These are phyloP conservation scores for Hassar affinis DNA, from an alignment of 2,113 vertebrate species.

Conservation along the genomic window DNA sequence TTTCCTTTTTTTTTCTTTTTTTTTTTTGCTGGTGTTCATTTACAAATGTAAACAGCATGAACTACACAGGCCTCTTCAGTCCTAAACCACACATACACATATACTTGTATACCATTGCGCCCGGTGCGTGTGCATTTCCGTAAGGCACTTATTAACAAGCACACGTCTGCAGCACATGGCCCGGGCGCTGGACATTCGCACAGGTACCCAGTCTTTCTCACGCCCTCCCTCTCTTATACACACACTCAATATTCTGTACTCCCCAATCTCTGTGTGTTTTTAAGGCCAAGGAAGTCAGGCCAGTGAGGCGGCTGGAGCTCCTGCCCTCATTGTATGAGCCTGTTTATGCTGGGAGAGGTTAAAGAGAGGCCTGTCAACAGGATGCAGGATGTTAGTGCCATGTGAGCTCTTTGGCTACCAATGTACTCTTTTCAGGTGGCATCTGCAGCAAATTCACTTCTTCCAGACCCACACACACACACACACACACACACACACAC, in stretches of 20 bases:
- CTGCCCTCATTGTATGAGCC: conserved; percentile 24
- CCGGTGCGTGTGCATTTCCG: neutral
- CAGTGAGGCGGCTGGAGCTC: conserved; percentile 14
- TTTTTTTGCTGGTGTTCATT: neutral
- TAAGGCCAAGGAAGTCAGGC: conserved; percentile 20
- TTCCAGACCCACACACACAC: conserved; percentile 8
- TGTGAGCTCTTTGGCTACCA: conserved; percentile 39
- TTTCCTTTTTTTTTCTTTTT: neutral
- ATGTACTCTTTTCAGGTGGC: conserved; percentile 50
- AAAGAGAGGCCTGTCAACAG: conserved; percentile 39
- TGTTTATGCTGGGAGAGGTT: conserved; percentile 16
- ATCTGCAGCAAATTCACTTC: conserved; percentile 43
- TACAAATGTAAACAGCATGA: neutral
- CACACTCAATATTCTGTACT: conserved; percentile 3
- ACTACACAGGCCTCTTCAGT: neutral
- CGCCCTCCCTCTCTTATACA: neutral
- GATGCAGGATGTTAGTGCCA: conserved; percentile 31
- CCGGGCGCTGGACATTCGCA: neutral
- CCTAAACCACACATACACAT: neutral
- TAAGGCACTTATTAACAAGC: neutral
- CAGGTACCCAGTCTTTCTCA: conserved; percentile 5
- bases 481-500: conserved; percentile 20
- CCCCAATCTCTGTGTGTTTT: neutral
- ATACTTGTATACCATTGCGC: neutral
- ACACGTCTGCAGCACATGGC: neutral